A percentile compares a stretch with the other conserved stretches of the same genome.
These are phyloP conservation scores for Aphis craccivora DNA, from an alignment of 1,140 invertebrate species.

Conservation along the genomic window DNA sequence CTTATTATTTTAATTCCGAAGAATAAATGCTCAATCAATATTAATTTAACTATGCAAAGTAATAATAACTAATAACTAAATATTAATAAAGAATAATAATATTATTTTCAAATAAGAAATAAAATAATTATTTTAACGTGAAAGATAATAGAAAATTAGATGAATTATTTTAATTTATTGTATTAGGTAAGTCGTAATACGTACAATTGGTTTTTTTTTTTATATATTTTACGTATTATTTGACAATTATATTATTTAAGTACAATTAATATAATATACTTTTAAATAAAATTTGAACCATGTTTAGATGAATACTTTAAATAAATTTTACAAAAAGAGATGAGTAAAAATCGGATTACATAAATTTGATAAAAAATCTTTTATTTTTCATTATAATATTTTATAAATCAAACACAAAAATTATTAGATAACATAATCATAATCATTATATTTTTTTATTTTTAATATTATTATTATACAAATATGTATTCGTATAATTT, in stretches of 20 bases:
- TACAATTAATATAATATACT: background rate
- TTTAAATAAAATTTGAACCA: background rate
- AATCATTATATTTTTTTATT: background rate
- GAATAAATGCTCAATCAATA: background rate
- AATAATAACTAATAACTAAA: background rate
- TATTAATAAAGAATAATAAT: background rate
- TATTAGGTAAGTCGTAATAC: constrained; percentile 2
- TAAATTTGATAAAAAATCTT: background rate
- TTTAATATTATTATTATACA: background rate
- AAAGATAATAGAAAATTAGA: background rate
- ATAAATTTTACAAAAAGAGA: background rate
- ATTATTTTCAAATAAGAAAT: background rate
- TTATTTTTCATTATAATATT: background rate
- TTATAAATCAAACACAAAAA: background rate
- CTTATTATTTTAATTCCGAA: background rate
- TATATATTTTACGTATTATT: constrained; percentile 24
- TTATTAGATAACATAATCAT: background rate
- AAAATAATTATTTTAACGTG: background rate
- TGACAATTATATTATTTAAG: background rate
- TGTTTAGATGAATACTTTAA: background rate
- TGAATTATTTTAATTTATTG: background rate
- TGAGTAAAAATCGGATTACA: background rate
- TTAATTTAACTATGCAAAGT: background rate
- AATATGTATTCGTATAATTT: background rate
- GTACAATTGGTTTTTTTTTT: constrained; percentile 26